phyloP scores from a whole-genome alignment of 1,140 invertebrate genomes.

The Platorchestia sp. region DNA sequence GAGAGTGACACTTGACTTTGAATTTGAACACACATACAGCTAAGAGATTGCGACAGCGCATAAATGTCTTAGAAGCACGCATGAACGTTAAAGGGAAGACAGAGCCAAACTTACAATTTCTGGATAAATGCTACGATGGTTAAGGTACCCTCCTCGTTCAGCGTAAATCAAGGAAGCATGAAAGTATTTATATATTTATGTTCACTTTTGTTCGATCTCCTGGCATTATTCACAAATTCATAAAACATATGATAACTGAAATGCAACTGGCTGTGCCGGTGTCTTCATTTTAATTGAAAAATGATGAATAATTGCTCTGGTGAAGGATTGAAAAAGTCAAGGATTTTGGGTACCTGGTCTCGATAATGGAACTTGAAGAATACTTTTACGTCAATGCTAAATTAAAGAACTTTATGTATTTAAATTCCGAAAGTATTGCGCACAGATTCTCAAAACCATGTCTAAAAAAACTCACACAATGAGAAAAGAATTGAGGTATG shows the following conservation, averaged over 20 bases:
- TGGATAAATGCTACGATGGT: neutral
- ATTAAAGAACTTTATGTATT: too few species aligned
- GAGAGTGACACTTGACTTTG: neutral
- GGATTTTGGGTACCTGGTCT: too few species aligned
- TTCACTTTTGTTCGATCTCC: neutral
- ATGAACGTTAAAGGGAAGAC: neutral
- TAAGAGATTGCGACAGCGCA: neutral
- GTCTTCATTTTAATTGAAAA: neutral
- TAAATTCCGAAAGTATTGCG: too few species aligned
- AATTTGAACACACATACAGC: neutral
- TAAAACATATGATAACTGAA: neutral
- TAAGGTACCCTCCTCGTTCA: neutral
- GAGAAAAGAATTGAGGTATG: too few species aligned
- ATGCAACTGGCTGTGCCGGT: too few species aligned
- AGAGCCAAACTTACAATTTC: neutral
- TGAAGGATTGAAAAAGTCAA: neutral
- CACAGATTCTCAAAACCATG: too few species aligned
- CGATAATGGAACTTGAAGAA: too few species aligned
- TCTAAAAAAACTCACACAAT: too few species aligned
- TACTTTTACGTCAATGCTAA: too few species aligned
- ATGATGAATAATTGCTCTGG: neutral
- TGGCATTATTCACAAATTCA: neutral
- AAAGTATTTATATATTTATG: neutral
- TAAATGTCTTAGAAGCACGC: neutral
- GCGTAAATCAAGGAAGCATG: neutral